Base-by-base conservation (phyloP, 2,113 vertebrate species). In the Dromaius novaehollandiae region DNA sequence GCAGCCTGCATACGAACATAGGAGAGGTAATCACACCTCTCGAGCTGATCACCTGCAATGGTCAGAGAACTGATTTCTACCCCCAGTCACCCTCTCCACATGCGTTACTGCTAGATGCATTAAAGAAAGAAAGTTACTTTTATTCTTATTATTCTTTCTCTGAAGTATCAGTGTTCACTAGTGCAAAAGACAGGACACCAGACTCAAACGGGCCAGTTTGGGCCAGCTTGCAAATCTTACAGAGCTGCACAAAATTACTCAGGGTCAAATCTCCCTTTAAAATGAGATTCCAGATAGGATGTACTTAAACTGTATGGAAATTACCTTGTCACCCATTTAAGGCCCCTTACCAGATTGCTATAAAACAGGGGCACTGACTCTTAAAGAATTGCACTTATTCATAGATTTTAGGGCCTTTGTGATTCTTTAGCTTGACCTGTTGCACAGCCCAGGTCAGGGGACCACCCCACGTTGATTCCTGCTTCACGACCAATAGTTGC, bases 351-450 rank as follows among this genome's bases (percentile, higher is more conserved):
- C 89, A 91, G 85, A 94, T 77, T 89, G 85, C 93, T 94, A 30
- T 96, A 96, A 97, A 96, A 89, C 26, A 5, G 30, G 66, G 82
- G 95, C 94, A 95, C 85, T 93, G 91, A 96, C 70, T 97, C 89
- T 36, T 65, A 76, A 96, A 89, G 96, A 96, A 94, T 13, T 76
- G 53, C 89, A 88, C 85, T 97, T 93, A 94, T 94, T 96, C 91
- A 94, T 48, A 94, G 93, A 89, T 94, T 96, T 96, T 85, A 94
- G 82, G 85, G 87, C 70, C 30, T 96, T 97, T 96, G 96, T 94
- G 84, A 87, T 82, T 51, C 78, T 94, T 95, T 82, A 85, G 86
- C 85, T 88, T 94, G 96, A 96, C 89, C 95, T 89, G 80, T 61
- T 70, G 78, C 50, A 21, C 69, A 89, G 80, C 76, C 22, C 85